Evolutionary conservation across 2,888 invertebrate species (phyloP), one percentile per base, ranked within the genome.

Genomic region (Pterostichus madidus): DNA sequence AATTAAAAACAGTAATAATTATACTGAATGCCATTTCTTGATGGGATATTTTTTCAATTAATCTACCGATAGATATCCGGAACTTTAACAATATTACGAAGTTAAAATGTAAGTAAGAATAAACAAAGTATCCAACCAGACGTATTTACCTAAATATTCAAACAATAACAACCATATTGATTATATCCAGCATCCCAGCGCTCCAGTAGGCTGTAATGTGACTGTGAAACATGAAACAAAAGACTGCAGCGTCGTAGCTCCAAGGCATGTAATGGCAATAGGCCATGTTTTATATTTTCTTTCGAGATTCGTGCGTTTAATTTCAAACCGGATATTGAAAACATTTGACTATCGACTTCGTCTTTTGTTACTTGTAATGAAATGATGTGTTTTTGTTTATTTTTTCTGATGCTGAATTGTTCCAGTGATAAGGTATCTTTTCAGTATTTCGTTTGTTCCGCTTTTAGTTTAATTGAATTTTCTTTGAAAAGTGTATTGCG

Each of bases 401-500:
- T 71, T 71, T 10, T 64, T 71, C 44, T 17, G 44, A 71, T 46
- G 68, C 15, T 0, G 44, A 71, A 71, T 71, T 71, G 68, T 71
- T 71, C 11, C 44, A 4, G 13, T 44, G 68, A 71, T 71, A 71
- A 71, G 68, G 11, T 15, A 71, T 32, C 64, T 64, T 64, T 64
- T 64, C 59, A 59, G 59, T 59, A 59, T 64, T 64, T 39, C 13
- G 68, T 44, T 44, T 13, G 35, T 44, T 71, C 24, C 11, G 68
- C 68, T 71, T 71, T 71, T 71, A 71, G 68, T 71, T 71, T 71
- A 71, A 71, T 71, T 71, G 68, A 71, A 71, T 46, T 71, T 71
- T 71, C 44, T 71, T 71, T 71, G 68, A 46, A 71, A 71, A 44
- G 46, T 71, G 44, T 71, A 71, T 71, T 39, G 68, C 5, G 15